Base-by-base conservation (phyloP, 1,140 invertebrate species). In the Papilio xuthus region DNA sequence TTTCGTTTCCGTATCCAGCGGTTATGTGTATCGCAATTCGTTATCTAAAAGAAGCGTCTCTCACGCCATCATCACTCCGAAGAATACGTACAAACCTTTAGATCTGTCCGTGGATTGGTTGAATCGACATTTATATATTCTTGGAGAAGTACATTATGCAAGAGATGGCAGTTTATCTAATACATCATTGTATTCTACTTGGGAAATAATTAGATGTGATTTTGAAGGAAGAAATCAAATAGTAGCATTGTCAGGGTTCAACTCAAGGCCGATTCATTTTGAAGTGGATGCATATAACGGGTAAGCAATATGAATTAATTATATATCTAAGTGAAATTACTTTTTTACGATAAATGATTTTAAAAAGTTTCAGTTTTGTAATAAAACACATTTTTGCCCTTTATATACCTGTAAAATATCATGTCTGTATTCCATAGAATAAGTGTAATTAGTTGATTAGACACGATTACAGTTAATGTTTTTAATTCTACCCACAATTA, bases 221-320 rank as follows among this genome's bases (percentile, higher is more conserved):
- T 94, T 98, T 12, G 95, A 97, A 84, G 97, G 97, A 0, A 95
- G 94, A 81, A 95, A 95, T 78, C 94, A 96, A 63, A 95, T 95
- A 8, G 95, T 96, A 0, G 96, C 97, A 13, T 91, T 97, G 77
- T 95, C 95, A 23, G 96, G 96, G 0, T 94, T 98, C 32, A 89
- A 95, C 26, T 95, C 94, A 0, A 94, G 95, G 84, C 96, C 97
- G 0, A 94, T 95, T 69, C 97, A 97, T 85, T 95, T 99, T 79
- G 96, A 98, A 91, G 96, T 98, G 0, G 98, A 99, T 95, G 97
- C 98, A 28, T 97, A 97, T 81, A 99, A 99, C 91, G 98, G 98
- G 93, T 98, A 93, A 94, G 94, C 85, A 67, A 73, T 18, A 18
- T 50, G 10, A 50, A 50, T 50, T 50, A 50, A 50, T 50, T 18